phyloP scores from a whole-genome alignment of 2,113 vertebrate genomes.

The Platycercus adscitus region DNA sequence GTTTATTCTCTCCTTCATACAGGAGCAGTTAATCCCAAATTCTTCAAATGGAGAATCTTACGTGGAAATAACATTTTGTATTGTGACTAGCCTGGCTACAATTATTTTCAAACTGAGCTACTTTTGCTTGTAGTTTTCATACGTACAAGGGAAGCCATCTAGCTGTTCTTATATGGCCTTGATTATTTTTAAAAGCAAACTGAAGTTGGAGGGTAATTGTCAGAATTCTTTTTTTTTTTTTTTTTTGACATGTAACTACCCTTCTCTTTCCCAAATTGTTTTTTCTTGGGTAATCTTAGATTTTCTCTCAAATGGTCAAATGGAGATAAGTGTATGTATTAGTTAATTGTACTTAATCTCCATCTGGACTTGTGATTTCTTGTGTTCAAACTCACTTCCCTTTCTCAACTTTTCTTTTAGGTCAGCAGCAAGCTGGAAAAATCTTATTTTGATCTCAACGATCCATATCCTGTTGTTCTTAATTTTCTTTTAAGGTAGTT shows the following conservation, averaged over 20 bases:
- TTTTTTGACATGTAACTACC: neutral
- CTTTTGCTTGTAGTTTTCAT: neutral
- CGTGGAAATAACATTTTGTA: neutral
- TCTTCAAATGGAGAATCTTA: neutral
- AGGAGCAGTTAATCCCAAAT: neutral
- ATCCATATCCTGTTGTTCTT: rapidly evolving
- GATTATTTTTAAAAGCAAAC: neutral
- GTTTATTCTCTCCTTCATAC: neutral
- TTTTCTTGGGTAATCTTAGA: neutral
- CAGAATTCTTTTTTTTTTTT: neutral
- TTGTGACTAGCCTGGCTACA: neutral
- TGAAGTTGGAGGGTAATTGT: neutral
- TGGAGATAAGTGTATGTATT: neutral
- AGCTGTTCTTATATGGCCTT: neutral
- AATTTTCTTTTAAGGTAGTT: neutral
- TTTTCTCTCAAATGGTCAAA: neutral
- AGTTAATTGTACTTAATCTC: neutral
- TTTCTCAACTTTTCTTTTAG: neutral
- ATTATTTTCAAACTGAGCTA: neutral
- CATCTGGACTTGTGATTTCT: neutral
- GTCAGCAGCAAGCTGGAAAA: neutral
- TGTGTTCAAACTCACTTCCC: neutral
- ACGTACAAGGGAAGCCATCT: neutral
- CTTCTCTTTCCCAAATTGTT: rapidly evolving
- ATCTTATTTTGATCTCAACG: neutral